These are phyloP conservation scores for Chaenodraco wilsoni DNA, from an alignment of 2,797 vertebrate species.

Conservation along the genomic window DNA sequence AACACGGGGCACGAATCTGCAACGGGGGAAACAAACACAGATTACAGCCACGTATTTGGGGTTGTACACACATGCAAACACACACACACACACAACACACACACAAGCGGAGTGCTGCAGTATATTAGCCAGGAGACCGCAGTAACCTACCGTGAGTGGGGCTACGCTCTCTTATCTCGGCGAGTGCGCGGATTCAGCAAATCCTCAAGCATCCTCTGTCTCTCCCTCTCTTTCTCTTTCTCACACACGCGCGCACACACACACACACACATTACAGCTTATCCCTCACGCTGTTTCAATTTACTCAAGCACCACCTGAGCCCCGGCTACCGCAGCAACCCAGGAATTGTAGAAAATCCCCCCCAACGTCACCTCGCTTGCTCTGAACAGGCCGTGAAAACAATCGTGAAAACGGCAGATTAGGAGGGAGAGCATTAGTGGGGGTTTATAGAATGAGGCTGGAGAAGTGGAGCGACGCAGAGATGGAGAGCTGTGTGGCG, in stretches of 20 bases:
- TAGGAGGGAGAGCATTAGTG: constrained; percentile 71
- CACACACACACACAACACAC: constrained; percentile 8
- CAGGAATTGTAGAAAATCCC: constrained; percentile 79
- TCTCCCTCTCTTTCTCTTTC: constrained; percentile 34
- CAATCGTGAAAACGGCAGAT: constrained; percentile 82
- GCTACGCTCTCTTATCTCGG: constrained; percentile 79
- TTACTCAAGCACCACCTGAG: constrained; percentile 85
- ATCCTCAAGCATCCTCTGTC: constrained; percentile 73
- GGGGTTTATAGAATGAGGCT: constrained; percentile 63
- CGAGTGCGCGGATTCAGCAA: constrained; percentile 75
- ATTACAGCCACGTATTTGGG: constrained; percentile 44
- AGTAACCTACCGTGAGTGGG: constrained; percentile 74
- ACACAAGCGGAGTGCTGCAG: constrained; percentile 59
- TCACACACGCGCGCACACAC: not conserved
- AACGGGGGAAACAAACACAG: constrained; percentile 61
- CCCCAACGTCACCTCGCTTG: constrained; percentile 69
- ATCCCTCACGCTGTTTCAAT: constrained; percentile 84
- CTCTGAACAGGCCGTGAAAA: constrained; percentile 80
- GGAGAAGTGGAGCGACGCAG: constrained; percentile 57
- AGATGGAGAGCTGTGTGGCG: constrained; percentile 68
- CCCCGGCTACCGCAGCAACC: constrained; percentile 78
- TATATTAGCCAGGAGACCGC: constrained; percentile 74
- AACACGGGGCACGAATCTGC: constrained; percentile 94
- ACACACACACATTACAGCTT: constrained; percentile 61
- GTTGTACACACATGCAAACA: constrained; percentile 32